Evolutionary conservation across 2,113 vertebrate genomes (phyloP), one percentile per base, ranked within the genome.

Genomic region (Salvelinus namaycush): DNA sequence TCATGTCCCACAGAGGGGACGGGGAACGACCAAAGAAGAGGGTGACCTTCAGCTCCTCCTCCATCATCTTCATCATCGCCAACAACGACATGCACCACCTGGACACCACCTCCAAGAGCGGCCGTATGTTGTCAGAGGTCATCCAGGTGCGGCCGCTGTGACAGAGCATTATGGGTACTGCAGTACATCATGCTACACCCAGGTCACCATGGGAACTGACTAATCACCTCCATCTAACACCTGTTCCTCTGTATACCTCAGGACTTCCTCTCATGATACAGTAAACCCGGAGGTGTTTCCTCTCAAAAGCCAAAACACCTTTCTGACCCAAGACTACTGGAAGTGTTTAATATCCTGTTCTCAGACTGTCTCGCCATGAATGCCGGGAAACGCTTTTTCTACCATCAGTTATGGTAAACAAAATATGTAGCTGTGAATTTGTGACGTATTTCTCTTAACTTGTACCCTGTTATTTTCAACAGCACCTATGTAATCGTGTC

Each of bases 41-140:
- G 91, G 95, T 97, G 84, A 97, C 95, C 71, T 98, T 98, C 82
- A 98, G 92, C 84, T 95, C 95, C 66, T 98, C 96, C 39, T 98
- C 96, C 39, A 92, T 98, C 0, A 94, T 97, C 79, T 99, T 97
- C 89, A 95, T 98, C 83, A 97, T 98, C 80, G 92, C 95, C 81
- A 94, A 91, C 78, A 92, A 97, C 54, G 94, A 97, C 72, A 82
- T 94, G 6, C 84, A 90, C 3, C 89, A 95, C 34, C 77, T 92
- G 24, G 94, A 93, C 3, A 79, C 94, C 31, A 86, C 83, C 68
- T 91, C 90, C 77, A 92, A 90, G 84, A 77, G 78, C 5, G 59
- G 76, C 13, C 76, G 18, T 5, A 80, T 83, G 3, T 78, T 90
- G 0, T 70, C 68, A 24, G 91, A 94, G 79, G 86, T 90, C 44